Evolutionary conservation across 92 coral and sea anemone genomes (phyloP).

Genomic region (Chrysogorgia sp.): DNA sequence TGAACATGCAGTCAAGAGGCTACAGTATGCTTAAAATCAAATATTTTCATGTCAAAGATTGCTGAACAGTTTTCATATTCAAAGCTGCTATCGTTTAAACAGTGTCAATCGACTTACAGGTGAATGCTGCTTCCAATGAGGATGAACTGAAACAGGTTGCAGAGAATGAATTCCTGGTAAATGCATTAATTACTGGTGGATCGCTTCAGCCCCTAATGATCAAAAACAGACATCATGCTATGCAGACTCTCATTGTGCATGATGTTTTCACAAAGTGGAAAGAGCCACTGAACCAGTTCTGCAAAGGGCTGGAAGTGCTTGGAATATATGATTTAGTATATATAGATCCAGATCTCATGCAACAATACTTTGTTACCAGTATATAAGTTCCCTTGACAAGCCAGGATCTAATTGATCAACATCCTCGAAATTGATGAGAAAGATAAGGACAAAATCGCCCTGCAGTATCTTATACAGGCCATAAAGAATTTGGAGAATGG

Average conservation of each 20-base stretch:
- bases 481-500: constrained; percentile 30
- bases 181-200: neutral
- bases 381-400: constrained; percentile 38
- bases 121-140: too few species aligned
- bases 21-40: neutral
- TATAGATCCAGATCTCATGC: neutral
- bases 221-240: too few species aligned
- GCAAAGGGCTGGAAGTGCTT: neutral
- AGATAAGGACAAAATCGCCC: constrained; percentile 34
- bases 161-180: constrained; percentile 25
- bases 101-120: too few species aligned
- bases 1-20: too few species aligned
- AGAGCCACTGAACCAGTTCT: neutral
- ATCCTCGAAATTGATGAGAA: neutral
- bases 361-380: neutral
- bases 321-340: neutral
- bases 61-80: neutral
- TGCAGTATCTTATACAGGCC: constrained; percentile 29
- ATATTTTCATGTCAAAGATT: neutral
- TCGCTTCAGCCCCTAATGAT: neutral
- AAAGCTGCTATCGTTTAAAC: neutral
- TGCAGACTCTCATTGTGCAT: neutral
- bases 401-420: constrained; percentile 25
- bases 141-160: neutral
- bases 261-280: neutral